Evolutionary conservation across 1,140 invertebrate genomes (phyloP).

Genomic region (Andricus grossulariae): DNA sequence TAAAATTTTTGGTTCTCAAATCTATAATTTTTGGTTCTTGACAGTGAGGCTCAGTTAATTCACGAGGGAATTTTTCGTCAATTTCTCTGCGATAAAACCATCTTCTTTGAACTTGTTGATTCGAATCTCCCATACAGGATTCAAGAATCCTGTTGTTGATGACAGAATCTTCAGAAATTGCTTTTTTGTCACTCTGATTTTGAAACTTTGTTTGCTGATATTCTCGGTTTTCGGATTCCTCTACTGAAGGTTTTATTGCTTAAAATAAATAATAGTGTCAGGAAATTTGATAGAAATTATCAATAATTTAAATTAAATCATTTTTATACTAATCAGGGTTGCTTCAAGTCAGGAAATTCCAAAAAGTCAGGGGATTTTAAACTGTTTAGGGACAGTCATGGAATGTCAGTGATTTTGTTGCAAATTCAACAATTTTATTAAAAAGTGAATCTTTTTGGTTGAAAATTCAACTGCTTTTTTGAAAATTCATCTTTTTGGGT

Average conservation of each 20-base stretch:
- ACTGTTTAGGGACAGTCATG: too few species aligned
- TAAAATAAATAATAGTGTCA: neutral
- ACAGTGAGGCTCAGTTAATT: neutral
- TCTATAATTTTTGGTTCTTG: neutral
- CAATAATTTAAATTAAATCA: too few species aligned
- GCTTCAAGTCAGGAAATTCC: too few species aligned
- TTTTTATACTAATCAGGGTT: too few species aligned
- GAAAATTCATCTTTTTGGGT: too few species aligned
- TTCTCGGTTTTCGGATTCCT: neutral
- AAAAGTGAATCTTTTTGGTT: too few species aligned
- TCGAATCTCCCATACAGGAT: neutral
- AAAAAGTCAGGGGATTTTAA: too few species aligned
- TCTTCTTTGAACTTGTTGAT: conserved; percentile 7
- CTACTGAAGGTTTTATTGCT: neutral
- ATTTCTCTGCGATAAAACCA: neutral
- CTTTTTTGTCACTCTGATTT: neutral
- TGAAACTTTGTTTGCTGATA: neutral
- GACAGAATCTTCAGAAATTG: neutral
- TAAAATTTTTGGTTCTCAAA: neutral
- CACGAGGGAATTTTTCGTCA: neutral
- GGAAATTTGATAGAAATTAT: neutral
- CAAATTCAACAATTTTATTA: too few species aligned
- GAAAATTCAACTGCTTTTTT: too few species aligned
- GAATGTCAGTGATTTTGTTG: too few species aligned
- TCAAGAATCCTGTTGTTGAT: neutral